Base-by-base conservation (phyloP, 2,113 vertebrate species). In the Oncorhynchus keta region DNA sequence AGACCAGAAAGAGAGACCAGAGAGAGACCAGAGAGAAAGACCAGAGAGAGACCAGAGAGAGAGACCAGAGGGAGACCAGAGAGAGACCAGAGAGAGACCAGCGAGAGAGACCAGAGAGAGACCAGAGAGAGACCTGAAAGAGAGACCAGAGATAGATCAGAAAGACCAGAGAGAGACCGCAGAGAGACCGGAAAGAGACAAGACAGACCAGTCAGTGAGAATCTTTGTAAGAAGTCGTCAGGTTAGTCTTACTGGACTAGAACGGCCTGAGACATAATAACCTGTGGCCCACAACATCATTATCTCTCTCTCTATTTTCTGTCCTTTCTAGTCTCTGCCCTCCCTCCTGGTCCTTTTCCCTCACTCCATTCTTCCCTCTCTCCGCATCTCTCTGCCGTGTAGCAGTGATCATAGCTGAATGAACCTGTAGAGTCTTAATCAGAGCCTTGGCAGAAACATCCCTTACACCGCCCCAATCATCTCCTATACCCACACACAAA, bases 401-500 rank as follows among this genome's bases (percentile, higher is more conserved):
- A 13, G 51, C 51, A 55, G 39, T 45, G 39, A 45, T 45, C 51
- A 91, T 92, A 91, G 86, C 78, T 45, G 39, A 45, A 45, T 51
- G 76, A 88, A 89, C 82, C 88, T 88, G 86, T 91, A 85, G 18
- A 67, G 76, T 90, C 90, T 89, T 89, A 90, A 92, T 92, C 90
- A 91, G 89, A 84, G 51, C 78, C 75, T 84, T 89, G 89, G 88
- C 88, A 87, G 79, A 83, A 77, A 87, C 82, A 85, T 77, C 83
- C 76, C 78, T 9, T 30, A 7, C 39, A 64, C 57, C 22, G 48
- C n/a, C 12, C 51, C 20, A 72, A 72, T 20, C n/a, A 14, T 51
- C 32, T 45, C 22, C 45, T 11, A 45, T 28, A 18, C 51, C 20
- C 48, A 30, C 32, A 83, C 24, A 11, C 72, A 61, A 59, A 59